These are phyloP conservation scores for Accipiter cooperii DNA, from an alignment of 2,113 vertebrate species.

Conservation along the genomic window DNA sequence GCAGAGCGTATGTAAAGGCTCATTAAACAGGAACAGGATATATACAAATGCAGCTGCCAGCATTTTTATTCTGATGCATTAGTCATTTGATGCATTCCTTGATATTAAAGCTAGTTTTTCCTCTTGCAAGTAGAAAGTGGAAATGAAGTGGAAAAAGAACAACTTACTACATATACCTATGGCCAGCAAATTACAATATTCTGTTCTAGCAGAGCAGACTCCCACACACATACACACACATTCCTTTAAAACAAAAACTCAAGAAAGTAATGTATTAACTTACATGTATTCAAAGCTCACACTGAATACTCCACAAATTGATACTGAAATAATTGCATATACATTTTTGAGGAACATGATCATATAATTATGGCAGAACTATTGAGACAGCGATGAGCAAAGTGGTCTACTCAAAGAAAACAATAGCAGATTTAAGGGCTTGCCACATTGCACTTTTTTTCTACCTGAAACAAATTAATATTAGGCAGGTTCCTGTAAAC, in stretches of 20 bases:
- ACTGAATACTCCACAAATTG: not conserved
- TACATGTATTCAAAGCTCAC: not conserved
- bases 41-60: not conserved
- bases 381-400: not conserved
- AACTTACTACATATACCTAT: not conserved
- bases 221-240: not conserved
- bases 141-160: not conserved
- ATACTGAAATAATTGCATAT: not conserved
- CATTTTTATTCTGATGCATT: not conserved
- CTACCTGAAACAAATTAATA: not conserved
- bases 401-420: not conserved
- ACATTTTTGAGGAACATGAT: not conserved
- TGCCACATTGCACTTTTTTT: not conserved
- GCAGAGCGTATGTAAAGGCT: rapidly evolving
- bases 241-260: not conserved
- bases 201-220: not conserved
- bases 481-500: not conserved
- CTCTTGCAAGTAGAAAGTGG: not conserved
- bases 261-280: not conserved
- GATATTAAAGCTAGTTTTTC: not conserved
- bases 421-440: not conserved
- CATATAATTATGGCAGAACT: not conserved
- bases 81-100: not conserved
- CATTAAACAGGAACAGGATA: not conserved
- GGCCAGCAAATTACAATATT: not conserved